Evolutionary conservation across 2,113 vertebrate genomes (phyloP).

Genomic region (Oryzias curvinotus): DNA sequence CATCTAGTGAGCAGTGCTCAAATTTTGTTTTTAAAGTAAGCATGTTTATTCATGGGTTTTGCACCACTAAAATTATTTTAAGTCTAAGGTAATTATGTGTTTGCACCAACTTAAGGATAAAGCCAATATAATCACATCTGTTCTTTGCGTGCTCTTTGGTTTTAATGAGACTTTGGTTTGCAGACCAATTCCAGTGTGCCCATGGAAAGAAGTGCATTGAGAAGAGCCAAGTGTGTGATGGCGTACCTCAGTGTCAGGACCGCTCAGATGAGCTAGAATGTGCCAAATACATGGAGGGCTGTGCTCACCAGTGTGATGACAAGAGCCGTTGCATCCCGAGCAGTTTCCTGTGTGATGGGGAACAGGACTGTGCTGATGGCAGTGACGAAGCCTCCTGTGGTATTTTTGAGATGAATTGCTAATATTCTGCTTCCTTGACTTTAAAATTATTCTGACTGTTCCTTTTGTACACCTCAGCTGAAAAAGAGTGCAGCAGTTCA

Average conservation of each 20-base stretch:
- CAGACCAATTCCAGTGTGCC: slow-evolving; percentile 82
- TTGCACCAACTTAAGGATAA: too few species aligned
- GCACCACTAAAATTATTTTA: too few species aligned
- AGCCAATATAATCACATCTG: too few species aligned
- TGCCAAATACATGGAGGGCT: slow-evolving; percentile 63
- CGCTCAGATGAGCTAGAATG: slow-evolving; percentile 84
- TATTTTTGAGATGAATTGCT: slow-evolving; percentile 20
- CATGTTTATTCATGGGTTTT: too few species aligned
- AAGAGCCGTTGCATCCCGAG: slow-evolving; percentile 78
- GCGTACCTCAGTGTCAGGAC: slow-evolving; percentile 82
- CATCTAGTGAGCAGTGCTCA: not conserved
- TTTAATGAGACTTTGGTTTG: not conserved
- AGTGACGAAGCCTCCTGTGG: slow-evolving; percentile 82
- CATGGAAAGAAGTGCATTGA: slow-evolving; percentile 76
- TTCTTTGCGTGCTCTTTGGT: too few species aligned
- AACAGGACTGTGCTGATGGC: slow-evolving; percentile 81
- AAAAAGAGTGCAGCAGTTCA: slow-evolving; percentile 47
- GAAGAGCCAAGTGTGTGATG: slow-evolving; percentile 79
- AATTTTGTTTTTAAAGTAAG: not conserved
- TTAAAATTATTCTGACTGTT: not conserved
- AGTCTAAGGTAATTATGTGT: too few species aligned
- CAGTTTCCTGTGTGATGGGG: slow-evolving; percentile 85
- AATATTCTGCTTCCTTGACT: not conserved
- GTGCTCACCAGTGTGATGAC: slow-evolving; percentile 79
- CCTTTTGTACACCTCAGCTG: slow-evolving; percentile 50